These are phyloP conservation scores for Trinorchestia longiramus DNA, from an alignment of 1,140 invertebrate species.

Conservation along the genomic window DNA sequence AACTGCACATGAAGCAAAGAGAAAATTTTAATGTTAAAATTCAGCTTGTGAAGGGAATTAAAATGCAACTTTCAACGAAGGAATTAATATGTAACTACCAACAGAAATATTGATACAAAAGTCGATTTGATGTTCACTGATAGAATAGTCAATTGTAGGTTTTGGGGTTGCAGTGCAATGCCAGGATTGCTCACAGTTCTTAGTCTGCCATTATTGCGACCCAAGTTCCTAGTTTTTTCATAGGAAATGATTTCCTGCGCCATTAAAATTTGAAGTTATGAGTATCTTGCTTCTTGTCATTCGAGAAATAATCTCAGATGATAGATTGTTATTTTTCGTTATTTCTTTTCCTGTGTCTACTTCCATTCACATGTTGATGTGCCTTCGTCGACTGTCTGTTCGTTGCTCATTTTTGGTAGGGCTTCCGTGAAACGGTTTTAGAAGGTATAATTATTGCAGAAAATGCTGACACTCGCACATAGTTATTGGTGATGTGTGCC, in stretches of 20 bases:
- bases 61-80: background rate
- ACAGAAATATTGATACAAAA: background rate
- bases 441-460: background rate
- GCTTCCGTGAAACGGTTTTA: background rate
- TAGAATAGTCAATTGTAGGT: background rate
- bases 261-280: background rate
- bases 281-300: background rate
- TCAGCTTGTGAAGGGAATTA: background rate
- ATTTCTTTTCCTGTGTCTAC: background rate
- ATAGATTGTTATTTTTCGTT: background rate
- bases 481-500: background rate
- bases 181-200: background rate
- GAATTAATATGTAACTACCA: background rate
- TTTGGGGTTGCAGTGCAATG: background rate
- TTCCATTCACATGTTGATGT: background rate
- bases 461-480: background rate
- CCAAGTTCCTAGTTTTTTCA: background rate
- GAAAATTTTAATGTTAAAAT: background rate
- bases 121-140: background rate
- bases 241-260: background rate
- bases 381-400: background rate
- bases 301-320: background rate
- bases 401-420: background rate
- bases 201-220: background rate
- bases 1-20: background rate